Percentiles rank a stretch among this genome's conserved stretches.
Conservation (phyloP, 2,888 invertebrate genomes). For the Agrochola circellaris region DNA sequence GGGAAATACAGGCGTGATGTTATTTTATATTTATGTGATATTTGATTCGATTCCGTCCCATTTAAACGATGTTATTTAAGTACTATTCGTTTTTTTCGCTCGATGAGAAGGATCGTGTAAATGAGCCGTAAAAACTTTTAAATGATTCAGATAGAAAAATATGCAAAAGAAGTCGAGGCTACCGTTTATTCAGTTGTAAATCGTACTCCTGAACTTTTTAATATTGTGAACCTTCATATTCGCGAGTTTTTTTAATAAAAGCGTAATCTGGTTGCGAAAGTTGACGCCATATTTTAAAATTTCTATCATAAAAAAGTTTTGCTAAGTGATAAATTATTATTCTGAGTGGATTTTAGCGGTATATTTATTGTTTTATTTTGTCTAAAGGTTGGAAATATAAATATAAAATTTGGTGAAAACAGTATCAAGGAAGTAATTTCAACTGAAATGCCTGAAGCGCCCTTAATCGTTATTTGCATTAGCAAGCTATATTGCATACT, state of each 20-base stretch:
- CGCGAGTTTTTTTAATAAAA: slow-evolving; percentile 72
- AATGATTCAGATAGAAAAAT: slow-evolving; percentile 27
- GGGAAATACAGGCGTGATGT: too few species aligned
- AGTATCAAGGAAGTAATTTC: background rate
- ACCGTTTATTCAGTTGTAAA: slow-evolving; percentile 42
- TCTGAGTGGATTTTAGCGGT: slow-evolving; percentile 45
- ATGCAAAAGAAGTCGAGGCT: slow-evolving; percentile 17
- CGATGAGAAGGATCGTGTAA: slow-evolving; percentile 4
- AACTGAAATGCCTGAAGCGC: background rate
- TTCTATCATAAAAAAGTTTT: slow-evolving; percentile 68
- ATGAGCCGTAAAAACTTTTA: slow-evolving; percentile 24
- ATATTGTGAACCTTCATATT: slow-evolving; percentile 63
- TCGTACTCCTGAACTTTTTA: slow-evolving; percentile 56
- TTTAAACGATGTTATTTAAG: background rate
- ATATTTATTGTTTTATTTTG: slow-evolving; percentile 59
- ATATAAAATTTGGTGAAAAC: background rate
- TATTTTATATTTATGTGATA: background rate
- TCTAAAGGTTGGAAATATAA: background rate
- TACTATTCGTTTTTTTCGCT: background rate
- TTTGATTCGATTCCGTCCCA: background rate
- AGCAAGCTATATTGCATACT: slow-evolving; percentile 15
- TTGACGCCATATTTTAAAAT: slow-evolving; percentile 70
- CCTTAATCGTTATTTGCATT: slow-evolving; percentile 5
- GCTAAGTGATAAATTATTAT: slow-evolving; percentile 66
- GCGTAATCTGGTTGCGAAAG: slow-evolving; percentile 64